Conservation (phyloP, 2,113 vertebrate genomes). For the Colaptes auratus region DNA sequence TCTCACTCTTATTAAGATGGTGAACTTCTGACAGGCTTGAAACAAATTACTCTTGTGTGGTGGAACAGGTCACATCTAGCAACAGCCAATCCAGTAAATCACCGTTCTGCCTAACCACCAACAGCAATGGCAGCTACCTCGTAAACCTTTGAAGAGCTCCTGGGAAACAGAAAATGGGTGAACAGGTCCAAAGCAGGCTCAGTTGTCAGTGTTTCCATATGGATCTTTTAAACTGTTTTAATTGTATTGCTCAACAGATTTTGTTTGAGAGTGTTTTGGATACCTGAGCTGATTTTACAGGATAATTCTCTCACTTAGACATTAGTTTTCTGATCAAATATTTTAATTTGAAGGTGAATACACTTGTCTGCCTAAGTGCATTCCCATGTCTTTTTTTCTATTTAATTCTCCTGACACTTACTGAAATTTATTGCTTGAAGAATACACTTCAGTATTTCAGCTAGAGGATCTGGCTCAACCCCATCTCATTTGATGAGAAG, state of each 20-base stretch:
- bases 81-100: not conserved
- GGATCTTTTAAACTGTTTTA: not conserved
- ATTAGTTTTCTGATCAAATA: not conserved
- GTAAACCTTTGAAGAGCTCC: not conserved
- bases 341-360: not conserved
- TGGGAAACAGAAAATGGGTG: not conserved
- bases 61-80: not conserved
- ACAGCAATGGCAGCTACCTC: not conserved
- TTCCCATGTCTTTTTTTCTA: not conserved
- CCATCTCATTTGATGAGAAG: constrained; percentile 5
- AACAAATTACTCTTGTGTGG: not conserved
- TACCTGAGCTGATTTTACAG: not conserved
- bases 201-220: not conserved
- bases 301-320: not conserved
- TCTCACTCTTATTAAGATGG: not conserved
- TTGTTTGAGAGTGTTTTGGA: not conserved
- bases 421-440: not conserved
- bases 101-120: not conserved
- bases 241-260: not conserved
- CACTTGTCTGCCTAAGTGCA: not conserved
- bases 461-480: not conserved
- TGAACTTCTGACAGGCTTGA: not conserved
- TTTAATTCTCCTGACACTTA: not conserved
- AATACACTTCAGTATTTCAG: not conserved
- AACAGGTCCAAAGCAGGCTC: not conserved